These are phyloP conservation scores for Malacoctenus gilli DNA, from an alignment of 2,797 vertebrate genomes.

Conservation along the genomic window DNA sequence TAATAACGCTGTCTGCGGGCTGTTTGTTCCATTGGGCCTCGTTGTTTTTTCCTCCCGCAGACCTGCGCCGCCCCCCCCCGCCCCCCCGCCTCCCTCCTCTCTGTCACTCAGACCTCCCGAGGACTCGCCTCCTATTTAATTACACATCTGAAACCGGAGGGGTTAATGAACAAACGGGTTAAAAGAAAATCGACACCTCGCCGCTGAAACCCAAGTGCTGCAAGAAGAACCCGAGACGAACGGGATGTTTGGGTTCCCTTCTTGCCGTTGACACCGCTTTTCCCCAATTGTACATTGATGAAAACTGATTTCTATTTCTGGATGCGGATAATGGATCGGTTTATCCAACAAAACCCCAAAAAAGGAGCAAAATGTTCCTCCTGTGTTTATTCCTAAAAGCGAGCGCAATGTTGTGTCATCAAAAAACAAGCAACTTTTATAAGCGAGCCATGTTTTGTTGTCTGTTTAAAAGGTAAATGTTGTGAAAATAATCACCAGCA, in stretches of 20 bases:
- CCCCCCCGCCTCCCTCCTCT: constrained; percentile 9
- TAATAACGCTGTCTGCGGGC: not conserved
- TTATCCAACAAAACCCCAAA: no score
- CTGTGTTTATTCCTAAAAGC: no score
- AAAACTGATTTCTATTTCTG: no score
- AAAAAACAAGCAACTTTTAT: not conserved
- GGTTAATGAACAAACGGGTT: constrained; percentile 41
- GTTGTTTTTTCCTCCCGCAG: constrained; percentile 15
- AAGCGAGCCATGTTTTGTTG: not conserved
- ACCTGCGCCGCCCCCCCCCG: no score
- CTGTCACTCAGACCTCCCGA: constrained; percentile 29
- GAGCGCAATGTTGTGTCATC: not conserved
- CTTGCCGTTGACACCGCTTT: no score
- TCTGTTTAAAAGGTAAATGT: not conserved
- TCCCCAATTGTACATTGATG: no score
- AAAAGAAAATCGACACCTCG: constrained; percentile 26
- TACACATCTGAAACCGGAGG: constrained; percentile 26
- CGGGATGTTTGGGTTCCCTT: no score
- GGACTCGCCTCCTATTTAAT: constrained; percentile 49
- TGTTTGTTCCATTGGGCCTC: constrained; percentile 12
- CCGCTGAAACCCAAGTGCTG: no score
- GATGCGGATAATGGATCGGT: no score
- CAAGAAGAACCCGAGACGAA: no score
- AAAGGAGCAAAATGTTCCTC: no score
- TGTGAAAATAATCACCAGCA: not conserved